Conservation (phyloP, 2,797 vertebrate species). For the Columba guinea region DNA sequence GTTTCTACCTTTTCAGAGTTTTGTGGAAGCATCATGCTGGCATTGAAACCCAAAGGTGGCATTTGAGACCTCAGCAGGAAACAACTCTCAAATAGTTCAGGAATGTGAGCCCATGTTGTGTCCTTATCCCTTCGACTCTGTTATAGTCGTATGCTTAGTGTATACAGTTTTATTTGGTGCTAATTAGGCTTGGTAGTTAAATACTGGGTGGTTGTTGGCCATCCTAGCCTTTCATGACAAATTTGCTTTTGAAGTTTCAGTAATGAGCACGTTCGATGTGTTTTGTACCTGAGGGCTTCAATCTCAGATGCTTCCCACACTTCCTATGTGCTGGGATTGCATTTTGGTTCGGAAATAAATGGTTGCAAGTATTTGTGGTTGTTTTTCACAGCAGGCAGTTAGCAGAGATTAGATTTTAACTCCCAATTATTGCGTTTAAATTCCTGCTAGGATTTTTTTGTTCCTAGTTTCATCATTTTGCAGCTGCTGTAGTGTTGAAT, state of each 20-base stretch:
- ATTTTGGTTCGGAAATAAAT: not conserved
- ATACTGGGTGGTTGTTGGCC: not conserved
- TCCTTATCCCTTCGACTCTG: not conserved
- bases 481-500: not conserved
- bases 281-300: slow-evolving; percentile 1
- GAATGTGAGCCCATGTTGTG: not conserved
- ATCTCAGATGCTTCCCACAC: not conserved
- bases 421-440: not conserved
- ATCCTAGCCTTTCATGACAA: not conserved
- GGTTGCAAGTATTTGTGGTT: not conserved
- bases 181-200: slow-evolving; percentile 23
- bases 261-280: not conserved
- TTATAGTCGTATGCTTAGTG: not conserved
- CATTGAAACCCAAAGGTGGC: not conserved
- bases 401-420: slow-evolving; percentile 11
- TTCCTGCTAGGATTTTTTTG: slow-evolving; percentile 7
- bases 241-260: slow-evolving; percentile 34
- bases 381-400: slow-evolving; percentile 9
- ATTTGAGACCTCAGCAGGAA: not conserved
- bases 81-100: not conserved
- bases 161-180: slow-evolving; percentile 39
- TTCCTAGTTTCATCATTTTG: not conserved
- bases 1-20: not conserved
- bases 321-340: not conserved
- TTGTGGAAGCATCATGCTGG: not conserved